These are phyloP conservation scores for Spodoptera exigua DNA, from an alignment of 2,888 invertebrate species.

Conservation along the genomic window DNA sequence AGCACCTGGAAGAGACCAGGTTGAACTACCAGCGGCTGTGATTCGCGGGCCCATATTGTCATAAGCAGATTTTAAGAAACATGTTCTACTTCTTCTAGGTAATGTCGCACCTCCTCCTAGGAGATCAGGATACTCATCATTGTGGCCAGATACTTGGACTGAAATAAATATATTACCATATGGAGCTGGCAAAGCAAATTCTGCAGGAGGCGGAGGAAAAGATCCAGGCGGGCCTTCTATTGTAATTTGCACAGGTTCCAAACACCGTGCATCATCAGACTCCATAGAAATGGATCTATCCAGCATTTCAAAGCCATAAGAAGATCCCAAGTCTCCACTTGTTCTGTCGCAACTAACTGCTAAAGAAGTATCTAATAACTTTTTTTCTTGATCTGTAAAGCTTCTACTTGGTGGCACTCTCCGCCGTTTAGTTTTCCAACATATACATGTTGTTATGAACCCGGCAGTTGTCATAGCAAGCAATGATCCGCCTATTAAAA, in stretches of 20 bases:
- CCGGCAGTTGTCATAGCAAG: conserved; percentile 91
- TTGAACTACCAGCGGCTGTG: conserved; percentile 96
- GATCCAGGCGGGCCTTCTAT: conserved; percentile 86
- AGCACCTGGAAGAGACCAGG: conserved; percentile 93
- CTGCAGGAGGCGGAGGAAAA: conserved; percentile 85
- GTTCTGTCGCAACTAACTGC: conserved; percentile 90
- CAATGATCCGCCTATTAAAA: conserved; percentile 92
- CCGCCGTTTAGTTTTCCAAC: conserved; percentile 92
- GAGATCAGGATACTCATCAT: conserved; percentile 94
- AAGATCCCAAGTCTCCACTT: conserved; percentile 90
- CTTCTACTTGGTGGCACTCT: conserved; percentile 92
- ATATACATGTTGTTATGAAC: conserved; percentile 82
- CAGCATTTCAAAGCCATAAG: conserved; percentile 87
- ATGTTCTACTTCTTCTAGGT: conserved; percentile 86
- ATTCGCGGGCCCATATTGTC: conserved; percentile 97
- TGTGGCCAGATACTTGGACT: conserved; percentile 92
- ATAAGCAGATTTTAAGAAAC: conserved; percentile 91
- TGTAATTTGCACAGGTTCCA: conserved; percentile 90
- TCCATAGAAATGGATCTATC: conserved; percentile 84
- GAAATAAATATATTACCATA: conserved; percentile 95
- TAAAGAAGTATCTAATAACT: conserved; percentile 93
- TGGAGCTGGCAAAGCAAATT: conserved; percentile 84
- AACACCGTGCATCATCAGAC: conserved; percentile 84
- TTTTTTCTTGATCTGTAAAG: conserved; percentile 96
- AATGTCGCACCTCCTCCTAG: conserved; percentile 88